Percentiles rank a stretch among this genome's conserved stretches.
Conservation (phyloP, 2,797 vertebrate genomes). For the Kryptopterus vitreolus region DNA sequence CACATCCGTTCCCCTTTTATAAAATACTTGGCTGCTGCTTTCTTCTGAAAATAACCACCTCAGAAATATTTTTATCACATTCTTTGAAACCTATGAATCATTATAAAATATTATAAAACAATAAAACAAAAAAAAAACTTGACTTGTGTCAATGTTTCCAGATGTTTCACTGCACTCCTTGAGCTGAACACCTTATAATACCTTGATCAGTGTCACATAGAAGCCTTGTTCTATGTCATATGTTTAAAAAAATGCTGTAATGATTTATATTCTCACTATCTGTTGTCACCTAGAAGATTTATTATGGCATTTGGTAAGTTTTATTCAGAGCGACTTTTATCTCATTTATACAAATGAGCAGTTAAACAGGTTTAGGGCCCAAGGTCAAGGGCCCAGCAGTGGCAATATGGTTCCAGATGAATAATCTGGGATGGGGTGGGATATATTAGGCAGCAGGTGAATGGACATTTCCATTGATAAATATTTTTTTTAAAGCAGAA, state of each 20-base stretch:
- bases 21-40: neutral
- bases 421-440: too few relatives aligned
- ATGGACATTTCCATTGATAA: too few relatives aligned
- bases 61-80: neutral
- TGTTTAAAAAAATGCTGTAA: neutral
- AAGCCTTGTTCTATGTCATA: neutral
- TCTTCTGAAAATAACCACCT: neutral
- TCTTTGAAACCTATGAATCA: neutral
- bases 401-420: too few relatives aligned
- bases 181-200: neutral
- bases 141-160: neutral
- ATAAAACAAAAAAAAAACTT: neutral
- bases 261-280: neutral
- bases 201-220: neutral
- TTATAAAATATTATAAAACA: neutral
- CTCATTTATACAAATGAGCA: too few relatives aligned
- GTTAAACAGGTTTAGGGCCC: too few relatives aligned
- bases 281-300: neutral
- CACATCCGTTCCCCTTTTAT: neutral
- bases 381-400: too few relatives aligned
- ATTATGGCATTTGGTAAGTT: too few relatives aligned
- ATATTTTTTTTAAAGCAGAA: too few relatives aligned
- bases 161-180: too few relatives aligned
- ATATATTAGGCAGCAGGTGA: too few relatives aligned
- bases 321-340: too few relatives aligned